Percentiles rank a stretch among this genome's conserved stretches.
phyloP scores from a whole-genome alignment of 92 coral and sea anemone species.

The Phenganax stokvisi region DNA sequence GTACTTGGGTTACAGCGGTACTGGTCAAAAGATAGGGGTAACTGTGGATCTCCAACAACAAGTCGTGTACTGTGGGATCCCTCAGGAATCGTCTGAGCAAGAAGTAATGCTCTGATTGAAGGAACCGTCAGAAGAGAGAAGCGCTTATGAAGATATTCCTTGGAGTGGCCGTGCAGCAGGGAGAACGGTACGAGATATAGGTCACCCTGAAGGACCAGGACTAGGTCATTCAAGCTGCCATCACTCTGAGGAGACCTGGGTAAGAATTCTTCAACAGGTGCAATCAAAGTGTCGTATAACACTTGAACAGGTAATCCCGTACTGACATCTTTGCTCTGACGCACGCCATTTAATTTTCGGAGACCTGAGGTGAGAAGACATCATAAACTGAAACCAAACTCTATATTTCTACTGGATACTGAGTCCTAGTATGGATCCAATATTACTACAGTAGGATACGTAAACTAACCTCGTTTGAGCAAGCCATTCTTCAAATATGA shows the following conservation, averaged over 20 bases:
- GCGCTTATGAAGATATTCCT: conserved; percentile 75
- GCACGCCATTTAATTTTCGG: conserved; percentile 84
- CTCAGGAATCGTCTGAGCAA: conserved; percentile 44
- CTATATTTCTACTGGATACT: background rate
- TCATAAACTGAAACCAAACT: background rate
- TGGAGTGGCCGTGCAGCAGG: conserved; percentile 72
- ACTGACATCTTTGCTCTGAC: conserved; percentile 57
- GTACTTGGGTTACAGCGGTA: conserved; percentile 90
- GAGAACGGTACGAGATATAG: conserved; percentile 92
- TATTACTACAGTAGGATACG: background rate
- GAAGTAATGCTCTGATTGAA: conserved; percentile 65
- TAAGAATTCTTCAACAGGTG: conserved; percentile 83
- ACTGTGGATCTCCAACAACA: conserved; percentile 86
- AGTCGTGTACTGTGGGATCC: conserved; percentile 58
- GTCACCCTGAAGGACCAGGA: conserved; percentile 90
- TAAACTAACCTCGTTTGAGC: conserved; percentile 20
- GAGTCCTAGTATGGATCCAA: background rate
- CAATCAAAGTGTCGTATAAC: conserved; percentile 79
- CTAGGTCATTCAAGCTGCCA: conserved; percentile 75
- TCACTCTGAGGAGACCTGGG: conserved; percentile 76
- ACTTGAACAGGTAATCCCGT: conserved; percentile 79
- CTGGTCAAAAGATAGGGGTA: conserved; percentile 84
- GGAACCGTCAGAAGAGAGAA: conserved; percentile 80
- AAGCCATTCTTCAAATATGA: conserved; percentile 56
- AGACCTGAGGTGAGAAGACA: conserved; percentile 10